A percentile compares a stretch with the other conserved stretches of the same genome.
Conservation (phyloP, 2,888 invertebrate genomes). For the Eulithis testata region DNA sequence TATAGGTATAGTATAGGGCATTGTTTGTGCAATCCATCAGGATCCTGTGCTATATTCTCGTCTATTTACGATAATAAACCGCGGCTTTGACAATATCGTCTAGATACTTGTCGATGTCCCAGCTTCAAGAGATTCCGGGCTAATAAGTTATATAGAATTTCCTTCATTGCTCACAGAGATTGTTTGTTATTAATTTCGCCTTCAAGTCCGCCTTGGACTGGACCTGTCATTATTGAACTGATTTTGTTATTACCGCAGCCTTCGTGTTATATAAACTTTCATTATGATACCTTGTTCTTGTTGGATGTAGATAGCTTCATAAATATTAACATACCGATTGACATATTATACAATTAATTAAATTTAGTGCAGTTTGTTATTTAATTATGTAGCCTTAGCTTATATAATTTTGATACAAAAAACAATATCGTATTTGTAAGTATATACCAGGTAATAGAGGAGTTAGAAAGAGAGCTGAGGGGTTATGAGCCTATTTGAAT, state of each 20-base stretch:
- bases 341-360: slow-evolving; percentile 33
- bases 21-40: no score
- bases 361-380: neutral
- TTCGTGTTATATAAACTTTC: slow-evolving; percentile 37
- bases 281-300: slow-evolving; percentile 41
- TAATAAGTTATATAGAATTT: slow-evolving; percentile 21
- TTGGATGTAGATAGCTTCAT: slow-evolving; percentile 37
- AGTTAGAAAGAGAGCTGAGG: no score
- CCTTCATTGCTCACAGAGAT: slow-evolving; percentile 36
- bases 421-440: no score
- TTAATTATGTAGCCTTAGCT: no score
- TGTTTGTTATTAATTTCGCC: slow-evolving; percentile 38
- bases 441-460: no score
- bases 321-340: slow-evolving; percentile 46
- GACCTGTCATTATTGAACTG: slow-evolving; percentile 31
- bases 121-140: neutral
- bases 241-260: slow-evolving; percentile 29
- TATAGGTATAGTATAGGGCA: no score
- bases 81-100: no score
- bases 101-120: no score
- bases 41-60: no score
- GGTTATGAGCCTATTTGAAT: no score
- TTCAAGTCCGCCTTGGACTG: slow-evolving; percentile 44
- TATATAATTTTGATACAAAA: no score
- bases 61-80: no score